Evolutionary conservation across 2,888 invertebrate genomes (phyloP).

Genomic region (Chromoteleia sp.): DNA sequence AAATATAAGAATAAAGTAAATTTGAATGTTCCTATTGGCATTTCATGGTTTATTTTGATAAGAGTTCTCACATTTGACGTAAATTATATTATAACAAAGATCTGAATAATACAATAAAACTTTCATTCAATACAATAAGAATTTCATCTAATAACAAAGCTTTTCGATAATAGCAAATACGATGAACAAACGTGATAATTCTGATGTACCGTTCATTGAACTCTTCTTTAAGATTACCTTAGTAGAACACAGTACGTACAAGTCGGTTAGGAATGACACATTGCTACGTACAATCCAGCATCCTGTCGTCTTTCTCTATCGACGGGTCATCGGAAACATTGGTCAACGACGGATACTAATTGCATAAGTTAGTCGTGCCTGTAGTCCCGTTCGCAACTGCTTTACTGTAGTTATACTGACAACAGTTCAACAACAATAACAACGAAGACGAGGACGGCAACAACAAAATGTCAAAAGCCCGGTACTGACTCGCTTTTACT

Average conservation of each 20-base stretch:
- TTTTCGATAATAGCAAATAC: too few relatives aligned
- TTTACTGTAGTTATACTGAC: constrained; percentile 30
- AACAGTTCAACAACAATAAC: constrained; percentile 51
- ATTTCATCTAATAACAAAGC: too few relatives aligned
- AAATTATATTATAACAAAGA: too few relatives aligned
- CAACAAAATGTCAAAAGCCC: constrained; percentile 36
- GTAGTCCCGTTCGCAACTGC: constrained; percentile 34
- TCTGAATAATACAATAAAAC: too few relatives aligned
- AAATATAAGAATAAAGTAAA: too few relatives aligned
- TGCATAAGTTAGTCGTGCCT: constrained; percentile 51
- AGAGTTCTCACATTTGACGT: too few relatives aligned
- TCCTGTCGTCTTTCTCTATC: constrained; percentile 20
- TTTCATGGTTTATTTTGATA: too few relatives aligned
- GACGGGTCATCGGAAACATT: constrained; percentile 58
- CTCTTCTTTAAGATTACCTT: background rate
- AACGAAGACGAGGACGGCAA: constrained; percentile 16
- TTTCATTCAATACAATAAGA: too few relatives aligned
- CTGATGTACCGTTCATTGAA: background rate
- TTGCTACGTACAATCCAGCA: constrained; percentile 28
- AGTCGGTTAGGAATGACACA: constrained; percentile 33
- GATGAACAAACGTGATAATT: background rate
- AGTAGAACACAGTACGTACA: background rate
- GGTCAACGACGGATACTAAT: constrained; percentile 66
- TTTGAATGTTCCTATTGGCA: too few relatives aligned
- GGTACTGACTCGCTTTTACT: constrained; percentile 12